phyloP scores from a whole-genome alignment of 2,797 vertebrate species.

The Sebastes melanostomus region DNA sequence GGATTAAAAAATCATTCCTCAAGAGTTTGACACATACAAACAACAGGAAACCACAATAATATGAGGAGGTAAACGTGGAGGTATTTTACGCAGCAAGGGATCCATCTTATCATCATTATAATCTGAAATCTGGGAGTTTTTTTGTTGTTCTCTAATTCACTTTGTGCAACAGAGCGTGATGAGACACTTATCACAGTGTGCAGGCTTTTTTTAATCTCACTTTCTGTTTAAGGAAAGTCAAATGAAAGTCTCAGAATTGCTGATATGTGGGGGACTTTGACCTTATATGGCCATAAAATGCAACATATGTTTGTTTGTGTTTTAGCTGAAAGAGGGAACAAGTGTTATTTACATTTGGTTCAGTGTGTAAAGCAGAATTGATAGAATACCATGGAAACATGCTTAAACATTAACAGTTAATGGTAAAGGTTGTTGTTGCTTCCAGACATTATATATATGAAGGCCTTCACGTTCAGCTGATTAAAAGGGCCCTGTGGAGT shows the following conservation, averaged over 20 bases:
- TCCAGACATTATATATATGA: neutral
- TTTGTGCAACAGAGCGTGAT: constrained; percentile 21
- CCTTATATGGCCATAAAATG: neutral
- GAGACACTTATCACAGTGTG: constrained; percentile 43
- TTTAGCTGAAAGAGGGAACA: neutral
- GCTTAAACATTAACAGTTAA: neutral
- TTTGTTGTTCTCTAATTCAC: constrained; percentile 24
- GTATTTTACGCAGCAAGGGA: constrained; percentile 33
- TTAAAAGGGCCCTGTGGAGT: neutral
- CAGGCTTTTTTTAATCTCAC: neutral
- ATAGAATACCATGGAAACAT: neutral
- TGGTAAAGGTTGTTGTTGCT: neutral
- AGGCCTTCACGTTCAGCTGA: neutral
- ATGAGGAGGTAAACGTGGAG: constrained; percentile 7
- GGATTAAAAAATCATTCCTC: constrained; percentile 6
- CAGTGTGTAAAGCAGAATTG: neutral
- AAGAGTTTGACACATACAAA: neutral
- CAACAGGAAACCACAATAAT: neutral
- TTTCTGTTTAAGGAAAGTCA: constrained; percentile 2
- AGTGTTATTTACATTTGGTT: neutral
- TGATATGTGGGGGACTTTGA: neutral
- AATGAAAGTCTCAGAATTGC: neutral
- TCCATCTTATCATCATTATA: constrained; percentile 43
- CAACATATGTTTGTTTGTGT: neutral
- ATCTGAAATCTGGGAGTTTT: constrained; percentile 30